Evolutionary conservation across 1,140 invertebrate species (phyloP), one percentile per base, ranked within the genome.

Genomic region (Acromyrmex charruanus): DNA sequence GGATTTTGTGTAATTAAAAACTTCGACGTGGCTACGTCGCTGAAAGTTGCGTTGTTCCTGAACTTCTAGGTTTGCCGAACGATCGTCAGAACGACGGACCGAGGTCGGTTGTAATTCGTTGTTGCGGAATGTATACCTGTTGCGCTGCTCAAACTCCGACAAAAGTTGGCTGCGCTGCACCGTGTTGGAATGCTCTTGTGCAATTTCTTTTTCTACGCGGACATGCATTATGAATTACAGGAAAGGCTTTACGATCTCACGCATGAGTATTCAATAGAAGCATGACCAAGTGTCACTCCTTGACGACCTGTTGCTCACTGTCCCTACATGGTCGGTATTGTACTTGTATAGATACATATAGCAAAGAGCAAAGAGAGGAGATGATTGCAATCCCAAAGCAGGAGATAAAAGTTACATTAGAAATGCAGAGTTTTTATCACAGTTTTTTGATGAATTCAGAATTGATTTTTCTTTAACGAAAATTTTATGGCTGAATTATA

Each of bases 1-100:
- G 18, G 10, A 39, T 58, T 55, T 55, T 18, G 79, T 53, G 58
- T 82, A 90, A 90, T 90, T 90, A 90, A 90, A 90, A 90, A 88
- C 80, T 82, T 90, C 4, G 28, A 71, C 72, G 12, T 59, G 44
- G 35, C 18, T 72, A 59, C 53, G 39, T 31, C 25, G 10, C 61
- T 71, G 16, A 14, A 66, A 65, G 74, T 77, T 63, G 55, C 80
- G 53, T 28, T 10, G 44, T 49, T 59, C 28, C 21, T 44, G 21
- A 66, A 77, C 82, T 77, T 85, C 14, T 12, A 3, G 28, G 12
- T 6, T 66, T 79, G 59, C 4, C 28, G 6, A 51, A 58, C 49
- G 49, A 63, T 77, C 18, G 55, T 28, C 25, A 14, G 12, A 25
- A 77, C 53, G 31, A 39, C 39, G 61, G 49, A 39, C 25, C 21